These are phyloP conservation scores for Hetaerina titia DNA, from an alignment of 2,888 invertebrate species.

Conservation along the genomic window DNA sequence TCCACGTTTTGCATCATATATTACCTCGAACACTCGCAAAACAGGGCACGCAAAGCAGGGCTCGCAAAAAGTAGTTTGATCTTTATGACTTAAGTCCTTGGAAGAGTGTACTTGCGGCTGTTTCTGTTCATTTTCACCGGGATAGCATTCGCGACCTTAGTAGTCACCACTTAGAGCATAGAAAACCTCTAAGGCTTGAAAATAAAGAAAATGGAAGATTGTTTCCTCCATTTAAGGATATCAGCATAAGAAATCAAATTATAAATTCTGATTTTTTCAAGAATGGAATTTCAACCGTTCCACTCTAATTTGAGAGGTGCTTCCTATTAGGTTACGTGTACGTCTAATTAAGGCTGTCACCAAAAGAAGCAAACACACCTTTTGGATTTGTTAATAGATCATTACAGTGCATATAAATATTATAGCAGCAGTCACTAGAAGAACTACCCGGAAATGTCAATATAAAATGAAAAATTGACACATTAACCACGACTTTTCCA, in stretches of 20 bases:
- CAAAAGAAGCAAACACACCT: no score
- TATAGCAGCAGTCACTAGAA: no score
- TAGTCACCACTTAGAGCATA: background rate
- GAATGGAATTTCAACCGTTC: background rate
- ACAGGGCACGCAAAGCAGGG: background rate
- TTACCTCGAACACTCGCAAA: background rate
- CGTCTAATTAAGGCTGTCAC: no score
- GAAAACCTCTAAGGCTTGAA: background rate
- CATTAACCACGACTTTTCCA: no score
- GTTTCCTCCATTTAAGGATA: background rate
- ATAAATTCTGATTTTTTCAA: background rate
- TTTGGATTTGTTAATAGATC: no score
- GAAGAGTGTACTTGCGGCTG: background rate
- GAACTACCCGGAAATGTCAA: no score
- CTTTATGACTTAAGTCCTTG: background rate
- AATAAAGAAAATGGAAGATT: background rate
- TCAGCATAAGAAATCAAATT: background rate
- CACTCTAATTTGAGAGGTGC: no score
- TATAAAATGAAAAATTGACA: no score
- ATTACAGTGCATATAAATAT: no score
- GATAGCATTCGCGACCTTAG: background rate
- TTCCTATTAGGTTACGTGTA: no score
- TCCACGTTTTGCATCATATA: no score
- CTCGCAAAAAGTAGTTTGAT: background rate
- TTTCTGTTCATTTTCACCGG: background rate